Base-by-base conservation (phyloP, 2,113 vertebrate genomes). In the Jacana jacana region DNA sequence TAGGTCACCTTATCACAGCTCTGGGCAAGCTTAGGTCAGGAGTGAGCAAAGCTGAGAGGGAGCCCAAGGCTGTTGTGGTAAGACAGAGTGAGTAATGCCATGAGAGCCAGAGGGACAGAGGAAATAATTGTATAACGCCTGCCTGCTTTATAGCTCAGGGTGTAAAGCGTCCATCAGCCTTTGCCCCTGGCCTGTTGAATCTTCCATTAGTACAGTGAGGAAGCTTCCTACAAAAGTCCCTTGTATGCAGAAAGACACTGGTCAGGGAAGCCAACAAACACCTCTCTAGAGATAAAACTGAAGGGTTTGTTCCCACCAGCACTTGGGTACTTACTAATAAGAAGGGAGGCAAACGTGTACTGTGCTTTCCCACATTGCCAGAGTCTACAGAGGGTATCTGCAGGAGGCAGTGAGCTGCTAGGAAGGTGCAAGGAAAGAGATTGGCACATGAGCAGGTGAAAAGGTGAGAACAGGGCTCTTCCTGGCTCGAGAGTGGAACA, bases 401-500 rank as follows among this genome's bases (percentile, higher is more conserved):
- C 9, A 27, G 37, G 55, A 89, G 28, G 54, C 11, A 69, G 14
- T 11, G 44, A 30, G 31, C 70, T 81, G 70, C 76, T 63, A 10
- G 46, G 42, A 75, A 44, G 51, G 58, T 78, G 55, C 49, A 49
- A 35, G 42, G 72, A 55, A 68, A 48, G 40, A 37, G 55, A 73
- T 68, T n/a, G 58, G 52, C 44, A 63, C 19, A 6, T 46, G 27
- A 42, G 73, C n/a, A 23, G 40, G 54, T 11, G 40, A 22, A 35
- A 44, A 33, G 44, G 31, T 46, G 44, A 51, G 19, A 79, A 14
- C 19, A 35, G 60, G 37, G 31, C 46, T 79, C n/a, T 91, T 25
- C 63, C 28, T 60, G 13, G 54, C 23, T 33, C 0, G 3, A 70
- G 75, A 65, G 18, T 42, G n/a, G 54, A 83, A 72, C 0, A 0